Evolutionary conservation across 2,888 invertebrate species (phyloP).

Genomic region (Pogonocherus hispidulus): DNA sequence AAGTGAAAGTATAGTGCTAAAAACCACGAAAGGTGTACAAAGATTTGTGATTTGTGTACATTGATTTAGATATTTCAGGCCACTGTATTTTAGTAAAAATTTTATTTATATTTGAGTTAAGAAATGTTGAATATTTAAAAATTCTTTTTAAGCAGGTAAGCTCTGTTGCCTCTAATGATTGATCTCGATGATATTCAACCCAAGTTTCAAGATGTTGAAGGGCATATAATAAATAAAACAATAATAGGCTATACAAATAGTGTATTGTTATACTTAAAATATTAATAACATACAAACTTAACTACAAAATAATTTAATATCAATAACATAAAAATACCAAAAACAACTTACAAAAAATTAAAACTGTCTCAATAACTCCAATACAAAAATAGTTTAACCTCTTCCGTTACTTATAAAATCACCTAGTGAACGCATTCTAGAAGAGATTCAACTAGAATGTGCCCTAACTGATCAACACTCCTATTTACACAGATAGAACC

Average conservation of each 20-base stretch:
- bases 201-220: no score
- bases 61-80: no score
- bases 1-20: no score
- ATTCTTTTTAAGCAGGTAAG: no score
- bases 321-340: conserved; percentile 20
- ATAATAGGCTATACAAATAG: conserved; percentile 11
- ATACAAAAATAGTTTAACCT: conserved; percentile 17
- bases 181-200: no score
- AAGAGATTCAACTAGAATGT: not conserved
- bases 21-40: no score
- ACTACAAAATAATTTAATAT: conserved; percentile 19
- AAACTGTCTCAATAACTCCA: conserved; percentile 1
- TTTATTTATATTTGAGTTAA: no score
- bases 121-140: no score
- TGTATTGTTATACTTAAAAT: conserved; percentile 6
- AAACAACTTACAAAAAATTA: conserved; percentile 1
- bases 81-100: no score
- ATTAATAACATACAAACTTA: conserved; percentile 17
- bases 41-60: no score
- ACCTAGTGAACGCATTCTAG: not conserved
- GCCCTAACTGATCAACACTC: not conserved
- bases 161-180: no score
- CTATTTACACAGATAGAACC: not conserved
- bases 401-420: not conserved
- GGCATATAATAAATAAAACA: no score